Evolutionary conservation across 2,888 invertebrate species (phyloP), one percentile per base, ranked within the genome.

Genomic region (Clusia tigrina): DNA sequence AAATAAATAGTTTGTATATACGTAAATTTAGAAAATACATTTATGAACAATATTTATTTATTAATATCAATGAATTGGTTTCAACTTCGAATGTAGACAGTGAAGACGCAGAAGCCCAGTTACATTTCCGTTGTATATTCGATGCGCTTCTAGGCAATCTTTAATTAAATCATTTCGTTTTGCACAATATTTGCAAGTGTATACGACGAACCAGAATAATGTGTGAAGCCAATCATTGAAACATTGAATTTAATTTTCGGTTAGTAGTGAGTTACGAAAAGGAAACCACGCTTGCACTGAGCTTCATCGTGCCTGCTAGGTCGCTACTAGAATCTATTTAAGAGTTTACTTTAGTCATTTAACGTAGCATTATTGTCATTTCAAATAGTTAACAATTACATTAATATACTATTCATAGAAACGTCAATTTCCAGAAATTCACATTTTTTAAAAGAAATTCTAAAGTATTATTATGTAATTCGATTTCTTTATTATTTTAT

Each of bases 361-460:
- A 64, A 66, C 54, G 62, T 68, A 73, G 78, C 77, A 79, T 79
- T 79, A 79, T 79, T 79, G 79, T 81, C 79, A 81, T 80, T 71
- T 78, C 73, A 76, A 79, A 73, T 80, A 81, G 81, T 80, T 79
- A 75, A 77, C 78, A 78, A 78, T 73, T 72, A 76, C 78, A 74
- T 76, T 78, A 20, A 48, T 48, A 17, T 42, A 42, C 10, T 15
- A 42, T 42, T 42, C 42, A 42, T 32, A 32, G 12, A 32, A 32
- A 32, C 24, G 48, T 48, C 38, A 38, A 53, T 53, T 38, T 24
- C 18, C 22, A 32, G 55, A 20, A 24, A 25, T 23, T 18, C 25
- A 23, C 9, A 42, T 15, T 42, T 6, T n/a, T 32, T 2, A 48
- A 42, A 42, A 10, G 22, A 20, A 48, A 22, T 20, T 18, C 6